Conservation (phyloP, 2,797 vertebrate species). For the Gymnocypris eckloni region DNA sequence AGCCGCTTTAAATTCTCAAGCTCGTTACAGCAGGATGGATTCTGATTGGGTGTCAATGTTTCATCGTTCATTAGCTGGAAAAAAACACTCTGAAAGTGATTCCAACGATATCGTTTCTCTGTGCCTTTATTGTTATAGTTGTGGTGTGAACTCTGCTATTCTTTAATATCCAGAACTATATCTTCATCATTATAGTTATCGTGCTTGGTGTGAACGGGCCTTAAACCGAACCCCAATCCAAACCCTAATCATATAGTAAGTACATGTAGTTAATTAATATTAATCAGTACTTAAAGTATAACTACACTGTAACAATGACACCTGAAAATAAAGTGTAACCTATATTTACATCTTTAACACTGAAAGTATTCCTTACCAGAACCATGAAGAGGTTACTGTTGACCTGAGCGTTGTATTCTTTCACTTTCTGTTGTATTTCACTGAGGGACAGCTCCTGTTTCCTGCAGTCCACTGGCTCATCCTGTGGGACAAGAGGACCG, state of each 20-base stretch:
- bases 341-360: background rate
- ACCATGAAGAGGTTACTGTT: constrained; percentile 97
- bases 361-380: constrained; percentile 75
- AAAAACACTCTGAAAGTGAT: no score
- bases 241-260: background rate
- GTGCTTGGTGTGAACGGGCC: background rate
- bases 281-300: background rate
- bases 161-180: background rate
- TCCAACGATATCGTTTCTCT: no score
- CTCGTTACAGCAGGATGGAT: background rate
- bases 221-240: background rate
- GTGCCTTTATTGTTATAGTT: no score
- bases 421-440: constrained; percentile 90
- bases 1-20: background rate
- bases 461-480: constrained; percentile 85
- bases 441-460: constrained; percentile 81
- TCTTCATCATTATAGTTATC: background rate
- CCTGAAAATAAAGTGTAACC: background rate
- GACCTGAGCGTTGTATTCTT: constrained; percentile 93
- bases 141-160: no score
- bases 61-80: no score
- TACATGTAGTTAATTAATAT: background rate
- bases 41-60: background rate
- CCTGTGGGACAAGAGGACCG: constrained; percentile 74
- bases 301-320: background rate